Percentiles rank a stretch among this genome's conserved stretches.
phyloP scores from a whole-genome alignment of 2,888 invertebrate species.

The Cactoblastis cactorum region DNA sequence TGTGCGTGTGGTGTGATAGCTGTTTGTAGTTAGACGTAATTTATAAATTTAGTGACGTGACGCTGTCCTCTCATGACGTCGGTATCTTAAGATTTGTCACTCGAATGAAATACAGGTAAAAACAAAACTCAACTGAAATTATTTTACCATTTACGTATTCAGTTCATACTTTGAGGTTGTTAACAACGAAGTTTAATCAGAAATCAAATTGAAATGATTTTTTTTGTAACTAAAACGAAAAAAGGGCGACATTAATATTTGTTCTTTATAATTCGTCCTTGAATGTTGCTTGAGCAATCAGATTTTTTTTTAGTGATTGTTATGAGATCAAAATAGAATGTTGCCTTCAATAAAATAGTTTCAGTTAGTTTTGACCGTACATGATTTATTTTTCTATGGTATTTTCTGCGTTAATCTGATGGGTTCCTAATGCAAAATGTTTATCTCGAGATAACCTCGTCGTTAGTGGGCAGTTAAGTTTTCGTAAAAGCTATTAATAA shows the following conservation, averaged over 20 bases:
- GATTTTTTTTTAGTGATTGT: no score
- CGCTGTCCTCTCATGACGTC: slow-evolving; percentile 27
- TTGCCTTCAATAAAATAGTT: neutral
- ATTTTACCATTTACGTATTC: neutral
- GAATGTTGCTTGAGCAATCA: neutral
- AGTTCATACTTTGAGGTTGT: neutral
- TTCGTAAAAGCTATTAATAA: slow-evolving; percentile 25
- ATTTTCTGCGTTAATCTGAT: slow-evolving; percentile 33
- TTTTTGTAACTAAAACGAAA: no score
- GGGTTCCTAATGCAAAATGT: slow-evolving; percentile 11
- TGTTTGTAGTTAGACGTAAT: slow-evolving; percentile 30
- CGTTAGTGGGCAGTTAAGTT: slow-evolving; percentile 32
- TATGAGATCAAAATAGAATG: no score
- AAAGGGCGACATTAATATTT: neutral
- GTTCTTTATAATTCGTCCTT: neutral
- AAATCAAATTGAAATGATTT: neutral
- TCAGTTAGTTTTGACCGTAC: neutral
- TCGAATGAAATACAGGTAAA: neutral
- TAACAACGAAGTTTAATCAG: neutral
- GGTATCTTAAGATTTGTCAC: neutral
- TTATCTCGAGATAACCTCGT: slow-evolving; percentile 19
- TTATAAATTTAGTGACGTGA: slow-evolving; percentile 42
- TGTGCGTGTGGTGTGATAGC: slow-evolving; percentile 45
- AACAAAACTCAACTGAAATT: neutral
- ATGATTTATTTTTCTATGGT: slow-evolving; percentile 61